A percentile compares a stretch with the other conserved stretches of the same genome.
Conservation (phyloP, 2,888 invertebrate genomes). For the Iselma pallidipennis region DNA sequence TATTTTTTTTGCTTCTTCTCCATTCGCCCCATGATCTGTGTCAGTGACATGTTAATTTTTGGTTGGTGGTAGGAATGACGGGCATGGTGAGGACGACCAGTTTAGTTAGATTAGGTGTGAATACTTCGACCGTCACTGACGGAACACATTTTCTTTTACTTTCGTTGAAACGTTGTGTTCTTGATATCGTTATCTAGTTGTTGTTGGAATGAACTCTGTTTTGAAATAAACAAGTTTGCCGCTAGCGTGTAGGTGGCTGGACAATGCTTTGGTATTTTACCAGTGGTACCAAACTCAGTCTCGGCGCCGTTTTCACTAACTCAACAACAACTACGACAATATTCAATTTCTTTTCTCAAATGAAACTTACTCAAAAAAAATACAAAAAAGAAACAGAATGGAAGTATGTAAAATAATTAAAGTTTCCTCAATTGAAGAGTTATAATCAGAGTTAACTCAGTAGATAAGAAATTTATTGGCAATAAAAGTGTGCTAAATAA, state of each 20-base stretch:
- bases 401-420: too few relatives aligned
- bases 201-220: conserved; percentile 25
- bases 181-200: conserved; percentile 27
- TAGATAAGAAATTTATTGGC: too few relatives aligned
- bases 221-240: conserved; percentile 29
- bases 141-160: conserved; percentile 20
- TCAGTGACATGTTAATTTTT: conserved; percentile 24
- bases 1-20: conserved; percentile 10
- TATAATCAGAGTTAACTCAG: too few relatives aligned
- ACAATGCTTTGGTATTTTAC: conserved; percentile 27
- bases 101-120: conserved; percentile 12
- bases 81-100: not conserved
- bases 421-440: too few relatives aligned
- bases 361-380: too few relatives aligned
- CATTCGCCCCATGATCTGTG: not conserved
- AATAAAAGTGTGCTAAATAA: too few relatives aligned
- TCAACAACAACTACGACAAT: not conserved
- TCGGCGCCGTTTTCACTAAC: not conserved
- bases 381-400: too few relatives aligned
- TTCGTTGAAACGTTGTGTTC: conserved; percentile 25
- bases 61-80: conserved; percentile 5
- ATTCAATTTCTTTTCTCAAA: not conserved
- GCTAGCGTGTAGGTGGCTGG: conserved; percentile 27
- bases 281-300: conserved; percentile 6
- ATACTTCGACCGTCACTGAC: conserved; percentile 16